Evolutionary conservation across 2,113 vertebrate species (phyloP).

Genomic region (Barnardius zonarius): DNA sequence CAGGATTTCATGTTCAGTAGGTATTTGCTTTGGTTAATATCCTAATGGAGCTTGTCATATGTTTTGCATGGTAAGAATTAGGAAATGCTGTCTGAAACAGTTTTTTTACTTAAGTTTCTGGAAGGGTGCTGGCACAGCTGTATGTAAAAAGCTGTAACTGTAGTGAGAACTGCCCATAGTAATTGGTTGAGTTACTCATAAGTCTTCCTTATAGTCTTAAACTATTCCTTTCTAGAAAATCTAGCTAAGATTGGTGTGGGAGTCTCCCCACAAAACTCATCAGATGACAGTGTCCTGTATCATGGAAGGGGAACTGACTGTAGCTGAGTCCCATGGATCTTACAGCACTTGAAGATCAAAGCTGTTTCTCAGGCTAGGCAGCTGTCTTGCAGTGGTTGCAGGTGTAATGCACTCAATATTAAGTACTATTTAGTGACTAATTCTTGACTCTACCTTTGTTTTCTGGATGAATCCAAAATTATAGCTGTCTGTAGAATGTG

Average conservation of each 20-base stretch:
- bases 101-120: not conserved
- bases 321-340: not conserved
- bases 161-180: not conserved
- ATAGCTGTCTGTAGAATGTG: not conserved
- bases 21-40: not conserved
- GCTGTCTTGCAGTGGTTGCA: not conserved
- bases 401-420: not conserved
- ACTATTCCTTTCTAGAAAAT: not conserved
- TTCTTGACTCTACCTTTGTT: not conserved
- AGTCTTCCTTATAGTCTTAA: not conserved
- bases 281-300: not conserved
- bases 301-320: not conserved
- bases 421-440: not conserved
- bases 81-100: not conserved
- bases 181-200: not conserved
- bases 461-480: not conserved
- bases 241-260: not conserved
- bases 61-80: not conserved
- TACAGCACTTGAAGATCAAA: not conserved
- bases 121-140: not conserved
- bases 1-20: not conserved
- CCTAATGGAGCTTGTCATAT: not conserved
- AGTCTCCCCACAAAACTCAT: not conserved
- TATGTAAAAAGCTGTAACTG: not conserved
- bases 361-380: not conserved